Base-by-base conservation (phyloP, 2,888 invertebrate species). In the Encarsia formosa region DNA sequence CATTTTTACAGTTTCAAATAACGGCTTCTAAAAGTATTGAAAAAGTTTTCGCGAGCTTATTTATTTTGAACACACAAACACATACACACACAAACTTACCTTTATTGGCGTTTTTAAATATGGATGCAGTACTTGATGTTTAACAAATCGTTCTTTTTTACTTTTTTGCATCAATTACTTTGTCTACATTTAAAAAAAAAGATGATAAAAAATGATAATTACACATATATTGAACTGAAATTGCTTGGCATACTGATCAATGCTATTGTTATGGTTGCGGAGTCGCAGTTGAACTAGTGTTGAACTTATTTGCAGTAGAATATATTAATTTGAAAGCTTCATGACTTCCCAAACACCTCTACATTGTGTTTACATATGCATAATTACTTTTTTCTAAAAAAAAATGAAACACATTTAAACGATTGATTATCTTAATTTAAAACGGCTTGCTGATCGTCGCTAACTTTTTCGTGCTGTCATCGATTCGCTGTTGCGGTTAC, bases 221-320 rank as follows among this genome's bases (percentile, higher is more conserved):
- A 61, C 56, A 61, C 59, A 61, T 62, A 61, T 62, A 61, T n/a
- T n/a, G n/a, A n/a, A n/a, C n/a, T n/a, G n/a, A n/a, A n/a, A n/a
- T n/a, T n/a, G n/a, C n/a, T n/a, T n/a, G n/a, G 60, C 37, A 16
- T 54, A 48, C 41, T 57, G 56, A 61, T 61, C 58, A 54, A 47
- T 62, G 63, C 68, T 67, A 60, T 61, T 66, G 73, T 73, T 73
- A 73, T 73, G 72, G 73, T 73, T 73, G 73, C 73, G 73, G 73
- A 72, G 71, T 70, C 66, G 73, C 73, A 73, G 73, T 73, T 72
- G 67, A 65, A 54, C 67, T 71, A 72, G 71, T 68, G 69, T 72
- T 73, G 70, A 70, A 73, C 71, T 73, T 73, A 73, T 73, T 73
- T 73, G 73, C 73, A 73, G 73, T 73, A 73, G 73, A 73, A 73